Percentiles rank a stretch among this genome's conserved stretches.
phyloP scores from a whole-genome alignment of 1,140 invertebrate genomes.

The Diorhabda sublineata region DNA sequence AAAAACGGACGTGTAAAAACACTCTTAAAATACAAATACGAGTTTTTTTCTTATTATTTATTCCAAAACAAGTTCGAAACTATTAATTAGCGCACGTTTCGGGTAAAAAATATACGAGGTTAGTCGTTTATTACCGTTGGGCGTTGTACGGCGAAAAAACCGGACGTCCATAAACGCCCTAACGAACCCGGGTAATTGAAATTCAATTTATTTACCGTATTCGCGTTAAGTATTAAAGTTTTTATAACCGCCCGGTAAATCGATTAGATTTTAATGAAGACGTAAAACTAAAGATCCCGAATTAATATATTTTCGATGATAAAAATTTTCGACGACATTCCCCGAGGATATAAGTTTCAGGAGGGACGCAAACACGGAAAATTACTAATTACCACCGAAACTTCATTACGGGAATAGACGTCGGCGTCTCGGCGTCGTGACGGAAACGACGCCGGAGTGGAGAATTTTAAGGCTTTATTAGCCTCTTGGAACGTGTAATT shows the following conservation, averaged over 20 bases:
- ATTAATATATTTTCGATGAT: not conserved
- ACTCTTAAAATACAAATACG: too few relatives aligned
- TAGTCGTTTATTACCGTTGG: too few relatives aligned
- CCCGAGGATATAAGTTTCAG: not conserved
- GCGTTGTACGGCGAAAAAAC: too few relatives aligned
- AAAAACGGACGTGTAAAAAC: too few relatives aligned
- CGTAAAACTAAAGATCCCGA: not conserved
- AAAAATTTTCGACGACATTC: not conserved
- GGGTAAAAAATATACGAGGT: too few relatives aligned
- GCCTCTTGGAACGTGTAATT: conserved; percentile 1
- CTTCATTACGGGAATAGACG: not conserved
- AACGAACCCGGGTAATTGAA: too few relatives aligned
- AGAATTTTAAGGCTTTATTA: conserved; percentile 3
- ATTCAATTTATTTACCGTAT: too few relatives aligned
- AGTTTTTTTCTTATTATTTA: too few relatives aligned
- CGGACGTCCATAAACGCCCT: too few relatives aligned
- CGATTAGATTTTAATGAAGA: not conserved
- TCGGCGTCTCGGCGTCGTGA: not conserved
- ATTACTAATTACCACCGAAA: not conserved
- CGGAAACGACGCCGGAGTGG: not conserved
- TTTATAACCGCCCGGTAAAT: not conserved
- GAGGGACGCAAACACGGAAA: not conserved
- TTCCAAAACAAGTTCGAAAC: too few relatives aligned
- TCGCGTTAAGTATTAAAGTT: too few relatives aligned
- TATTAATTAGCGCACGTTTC: too few relatives aligned